Evolutionary conservation across 1,140 invertebrate genomes (phyloP).

Genomic region (Pectinophora gossypiella): DNA sequence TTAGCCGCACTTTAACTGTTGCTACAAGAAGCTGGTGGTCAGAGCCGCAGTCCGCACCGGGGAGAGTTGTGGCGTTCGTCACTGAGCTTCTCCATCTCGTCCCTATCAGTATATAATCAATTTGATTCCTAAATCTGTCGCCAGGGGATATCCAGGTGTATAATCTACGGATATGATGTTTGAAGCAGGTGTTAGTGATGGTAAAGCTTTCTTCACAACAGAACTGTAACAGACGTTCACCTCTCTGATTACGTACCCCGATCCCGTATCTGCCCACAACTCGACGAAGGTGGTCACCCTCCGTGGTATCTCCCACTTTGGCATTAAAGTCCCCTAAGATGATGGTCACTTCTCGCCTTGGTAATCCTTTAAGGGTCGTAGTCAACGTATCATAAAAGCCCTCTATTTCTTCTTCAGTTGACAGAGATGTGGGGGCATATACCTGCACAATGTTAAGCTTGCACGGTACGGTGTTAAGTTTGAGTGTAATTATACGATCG

Average conservation of each 20-base stretch:
- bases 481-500: neutral
- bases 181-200: conserved; percentile 14
- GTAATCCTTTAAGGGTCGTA: conserved; percentile 8
- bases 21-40: neutral
- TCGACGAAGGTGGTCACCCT: conserved; percentile 11
- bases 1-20: neutral
- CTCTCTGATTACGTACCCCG: conserved; percentile 28
- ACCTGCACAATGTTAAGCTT: conserved; percentile 7
- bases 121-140: conserved; percentile 10
- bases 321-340: conserved; percentile 24
- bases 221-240: conserved; percentile 30
- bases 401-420: conserved; percentile 13
- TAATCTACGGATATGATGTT: conserved; percentile 8
- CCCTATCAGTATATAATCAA: conserved; percentile 15
- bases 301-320: conserved; percentile 17
- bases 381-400: conserved; percentile 13
- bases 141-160: conserved; percentile 13
- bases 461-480: conserved; percentile 12
- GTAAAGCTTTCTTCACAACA: conserved; percentile 19
- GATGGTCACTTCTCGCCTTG: conserved; percentile 17
- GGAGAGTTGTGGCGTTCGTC: conserved; percentile 8
- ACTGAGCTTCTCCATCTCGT: conserved; percentile 13
- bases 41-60: conserved; percentile 10
- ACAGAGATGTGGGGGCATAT: conserved; percentile 16
- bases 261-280: conserved; percentile 15